phyloP scores from a whole-genome alignment of 2,888 invertebrate species.

The Hypsopygia costalis region DNA sequence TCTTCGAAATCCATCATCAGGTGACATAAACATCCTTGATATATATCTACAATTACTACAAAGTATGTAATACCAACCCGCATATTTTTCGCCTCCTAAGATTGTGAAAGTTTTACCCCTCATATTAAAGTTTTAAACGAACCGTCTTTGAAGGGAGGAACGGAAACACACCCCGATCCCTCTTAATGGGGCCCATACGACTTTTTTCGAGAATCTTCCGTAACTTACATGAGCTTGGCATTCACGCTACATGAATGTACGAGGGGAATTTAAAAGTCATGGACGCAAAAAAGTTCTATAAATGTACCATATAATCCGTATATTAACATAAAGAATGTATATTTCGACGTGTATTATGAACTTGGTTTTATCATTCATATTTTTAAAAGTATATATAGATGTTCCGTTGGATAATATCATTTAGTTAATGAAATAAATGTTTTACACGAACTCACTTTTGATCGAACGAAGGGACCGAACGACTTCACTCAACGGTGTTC shows the following conservation, averaged over 20 bases:
- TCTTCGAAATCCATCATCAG: no score
- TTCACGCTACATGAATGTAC: slow-evolving; percentile 5
- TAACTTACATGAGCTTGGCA: slow-evolving; percentile 5
- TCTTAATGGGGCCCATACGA: slow-evolving; percentile 7
- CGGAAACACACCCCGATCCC: slow-evolving; percentile 6
- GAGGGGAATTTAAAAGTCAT: slow-evolving; percentile 9
- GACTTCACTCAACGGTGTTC: no score
- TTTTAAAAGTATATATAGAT: no score
- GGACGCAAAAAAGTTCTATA: slow-evolving; percentile 5
- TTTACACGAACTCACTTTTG: no score
- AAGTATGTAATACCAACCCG: slow-evolving; percentile 12
- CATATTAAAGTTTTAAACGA: slow-evolving; percentile 16
- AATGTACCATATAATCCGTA: background rate
- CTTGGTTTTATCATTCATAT: no score
- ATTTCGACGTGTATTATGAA: no score
- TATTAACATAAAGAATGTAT: background rate
- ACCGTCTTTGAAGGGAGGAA: slow-evolving; percentile 13
- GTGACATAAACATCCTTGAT: no score
- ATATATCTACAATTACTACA: slow-evolving; percentile 16
- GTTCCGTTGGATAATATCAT: no score
- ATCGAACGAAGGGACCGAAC: no score
- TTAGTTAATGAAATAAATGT: no score
- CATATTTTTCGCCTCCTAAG: slow-evolving; percentile 18
- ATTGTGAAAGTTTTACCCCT: slow-evolving; percentile 20
- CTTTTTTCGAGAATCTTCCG: slow-evolving; percentile 9